Evolutionary conservation across 2,797 vertebrate genomes (phyloP).

Genomic region (Nyctalus aviator): DNA sequence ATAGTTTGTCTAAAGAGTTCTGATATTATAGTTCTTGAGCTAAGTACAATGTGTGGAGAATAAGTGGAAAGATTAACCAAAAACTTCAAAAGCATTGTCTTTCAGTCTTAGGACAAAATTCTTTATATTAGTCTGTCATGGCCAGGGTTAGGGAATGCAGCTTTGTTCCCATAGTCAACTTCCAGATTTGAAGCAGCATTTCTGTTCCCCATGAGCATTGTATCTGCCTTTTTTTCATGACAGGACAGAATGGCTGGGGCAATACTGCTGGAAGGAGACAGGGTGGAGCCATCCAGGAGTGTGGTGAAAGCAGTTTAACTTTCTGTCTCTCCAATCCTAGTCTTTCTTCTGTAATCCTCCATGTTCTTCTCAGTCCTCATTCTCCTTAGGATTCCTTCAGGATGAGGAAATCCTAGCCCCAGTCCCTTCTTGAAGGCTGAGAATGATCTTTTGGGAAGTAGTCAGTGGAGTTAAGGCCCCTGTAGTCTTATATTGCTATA

Average conservation of each 20-base stretch:
- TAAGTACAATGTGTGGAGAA: not conserved
- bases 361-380: not conserved
- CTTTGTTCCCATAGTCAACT: not conserved
- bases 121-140: not conserved
- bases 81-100: not conserved
- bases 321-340: not conserved
- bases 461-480: not conserved
- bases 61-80: not conserved
- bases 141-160: not conserved
- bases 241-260: not conserved
- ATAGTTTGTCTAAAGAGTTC: not conserved
- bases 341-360: not conserved
- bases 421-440: not conserved
- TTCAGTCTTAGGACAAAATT: not conserved
- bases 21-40: not conserved
- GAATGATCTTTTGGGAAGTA: not conserved
- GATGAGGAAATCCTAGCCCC: not conserved
- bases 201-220: not conserved
- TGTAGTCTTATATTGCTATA: not conserved
- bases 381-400: not conserved
- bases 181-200: not conserved
- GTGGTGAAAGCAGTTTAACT: not conserved
- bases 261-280: not conserved
- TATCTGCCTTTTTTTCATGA: not conserved
- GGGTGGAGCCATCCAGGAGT: too few relatives aligned